Evolutionary conservation across 2,113 vertebrate genomes (phyloP), one percentile per base, ranked within the genome.

Genomic region (Athene cunicularia): DNA sequence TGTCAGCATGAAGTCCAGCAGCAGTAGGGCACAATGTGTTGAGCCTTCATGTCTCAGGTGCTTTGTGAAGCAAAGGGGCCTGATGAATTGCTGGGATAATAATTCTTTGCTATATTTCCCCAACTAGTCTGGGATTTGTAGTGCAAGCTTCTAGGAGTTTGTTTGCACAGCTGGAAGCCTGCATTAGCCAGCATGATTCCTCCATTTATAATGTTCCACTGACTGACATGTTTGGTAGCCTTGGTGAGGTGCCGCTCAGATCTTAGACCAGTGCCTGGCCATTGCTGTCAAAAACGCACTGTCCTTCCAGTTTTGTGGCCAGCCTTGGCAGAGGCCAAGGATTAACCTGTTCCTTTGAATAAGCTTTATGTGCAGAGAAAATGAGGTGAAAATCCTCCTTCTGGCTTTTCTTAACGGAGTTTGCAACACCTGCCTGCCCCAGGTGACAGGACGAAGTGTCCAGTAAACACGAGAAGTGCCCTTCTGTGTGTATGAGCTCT

Each of bases 91-190:
- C 90, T 77, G 68, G 68, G 15, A 35, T 75, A 35, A 62, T 4
- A 32, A 41, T 55, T 91, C 35, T 76, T 83, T 82, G 32, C 94
- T 70, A 0, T 52, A 14, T 94, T 95, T 96, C 79, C 71, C 41
- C 63, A 33, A 10, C 50, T 90, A 41, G 41, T 62, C 73, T 58
- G 72, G 70, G 74, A 66, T 82, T 76, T 86, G 73, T 75, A 76
- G 81, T 35, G 28, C 32, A 45, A 50, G 41, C 59, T 80, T 76
- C 50, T 64, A 82, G 67, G 74, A 74, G 28, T 90, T 80, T 95
- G 86, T 96, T 97, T 96, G 94, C 66, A 95, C 95, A 97, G 95
- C 95, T 96, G 95, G 94, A 92, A 82, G 33, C 32, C 74, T 88
- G 63, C 63, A 30, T 90, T 74, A 88, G 79, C 62, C 71, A 77